These are phyloP conservation scores for Apocheima hispidaria DNA, from an alignment of 2,888 invertebrate genomes.

Conservation along the genomic window DNA sequence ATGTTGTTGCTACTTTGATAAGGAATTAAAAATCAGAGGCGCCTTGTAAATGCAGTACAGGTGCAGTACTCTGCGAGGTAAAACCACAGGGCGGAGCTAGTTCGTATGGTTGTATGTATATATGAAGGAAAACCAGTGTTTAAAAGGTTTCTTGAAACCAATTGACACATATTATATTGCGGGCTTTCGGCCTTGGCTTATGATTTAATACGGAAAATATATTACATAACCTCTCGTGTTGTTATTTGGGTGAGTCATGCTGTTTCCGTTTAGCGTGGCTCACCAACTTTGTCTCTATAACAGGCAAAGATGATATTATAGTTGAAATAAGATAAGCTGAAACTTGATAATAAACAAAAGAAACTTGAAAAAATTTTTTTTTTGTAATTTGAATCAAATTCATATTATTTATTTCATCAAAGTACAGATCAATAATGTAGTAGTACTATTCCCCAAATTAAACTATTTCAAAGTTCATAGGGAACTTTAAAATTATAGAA, in stretches of 20 bases:
- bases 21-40: too few species aligned
- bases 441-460: too few species aligned
- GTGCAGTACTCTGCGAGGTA: background rate
- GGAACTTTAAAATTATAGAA: too few species aligned
- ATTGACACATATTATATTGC: conserved; percentile 54
- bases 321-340: background rate
- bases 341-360: too few species aligned
- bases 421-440: too few species aligned
- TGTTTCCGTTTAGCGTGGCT: conserved; percentile 9
- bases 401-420: too few species aligned
- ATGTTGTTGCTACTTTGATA: too few species aligned
- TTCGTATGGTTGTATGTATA: too few species aligned
- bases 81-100: background rate
- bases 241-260: conserved; percentile 15
- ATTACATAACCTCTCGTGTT: conserved; percentile 32
- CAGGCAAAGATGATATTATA: background rate
- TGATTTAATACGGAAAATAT: conserved; percentile 20
- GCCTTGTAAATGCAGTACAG: too few species aligned
- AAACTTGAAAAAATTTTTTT: too few species aligned
- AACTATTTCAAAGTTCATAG: too few species aligned
- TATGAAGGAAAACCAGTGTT: conserved; percentile 51
- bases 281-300: background rate
- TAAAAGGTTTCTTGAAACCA: conserved; percentile 54
- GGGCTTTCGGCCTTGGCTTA: conserved; percentile 45
- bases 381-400: too few species aligned